phyloP scores from a whole-genome alignment of 2,888 invertebrate genomes.

The Odiellus spinosus region DNA sequence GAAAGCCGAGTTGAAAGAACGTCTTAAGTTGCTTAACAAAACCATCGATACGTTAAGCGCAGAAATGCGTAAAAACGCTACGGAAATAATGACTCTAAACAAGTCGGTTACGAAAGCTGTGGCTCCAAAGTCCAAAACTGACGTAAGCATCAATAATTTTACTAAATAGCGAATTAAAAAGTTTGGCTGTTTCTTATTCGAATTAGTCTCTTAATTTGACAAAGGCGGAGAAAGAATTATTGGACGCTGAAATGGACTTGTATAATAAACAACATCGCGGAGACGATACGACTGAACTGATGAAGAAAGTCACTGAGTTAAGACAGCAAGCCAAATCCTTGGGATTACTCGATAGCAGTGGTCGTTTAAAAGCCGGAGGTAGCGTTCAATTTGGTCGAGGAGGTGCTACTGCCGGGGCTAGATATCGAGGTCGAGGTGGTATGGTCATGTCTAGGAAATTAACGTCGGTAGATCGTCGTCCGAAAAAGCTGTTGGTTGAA shows the following conservation, averaged over 20 bases:
- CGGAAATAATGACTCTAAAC: conserved; percentile 24
- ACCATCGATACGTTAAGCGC: conserved; percentile 61
- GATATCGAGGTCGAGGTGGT: neutral
- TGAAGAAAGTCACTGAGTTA: conserved; percentile 58
- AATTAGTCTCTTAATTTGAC: conserved; percentile 1
- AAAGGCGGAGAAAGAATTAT: conserved; percentile 60
- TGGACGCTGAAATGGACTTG: conserved; percentile 79
- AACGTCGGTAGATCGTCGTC: conserved; percentile 56
- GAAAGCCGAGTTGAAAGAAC: conserved; percentile 45
- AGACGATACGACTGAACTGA: conserved; percentile 64
- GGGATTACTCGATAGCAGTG: conserved; percentile 5
- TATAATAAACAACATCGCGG: conserved; percentile 78
- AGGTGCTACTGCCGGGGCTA: neutral
- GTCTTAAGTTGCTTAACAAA: conserved; percentile 65
- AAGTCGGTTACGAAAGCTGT: conserved; percentile 4
- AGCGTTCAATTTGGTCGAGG: neutral
- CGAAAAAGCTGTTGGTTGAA: conserved; percentile 66
- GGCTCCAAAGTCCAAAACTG: conserved; percentile 48
- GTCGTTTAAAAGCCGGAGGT: too few species aligned
- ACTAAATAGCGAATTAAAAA: too few species aligned
- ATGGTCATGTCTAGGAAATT: neutral
- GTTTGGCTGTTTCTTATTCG: too few species aligned
- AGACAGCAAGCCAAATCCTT: conserved; percentile 27
- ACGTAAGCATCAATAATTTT: conserved; percentile 34
- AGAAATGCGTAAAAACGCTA: conserved; percentile 32